A percentile compares a stretch with the other conserved stretches of the same genome.
phyloP scores from a whole-genome alignment of 2,888 invertebrate genomes.

The Charanyca ferruginea region DNA sequence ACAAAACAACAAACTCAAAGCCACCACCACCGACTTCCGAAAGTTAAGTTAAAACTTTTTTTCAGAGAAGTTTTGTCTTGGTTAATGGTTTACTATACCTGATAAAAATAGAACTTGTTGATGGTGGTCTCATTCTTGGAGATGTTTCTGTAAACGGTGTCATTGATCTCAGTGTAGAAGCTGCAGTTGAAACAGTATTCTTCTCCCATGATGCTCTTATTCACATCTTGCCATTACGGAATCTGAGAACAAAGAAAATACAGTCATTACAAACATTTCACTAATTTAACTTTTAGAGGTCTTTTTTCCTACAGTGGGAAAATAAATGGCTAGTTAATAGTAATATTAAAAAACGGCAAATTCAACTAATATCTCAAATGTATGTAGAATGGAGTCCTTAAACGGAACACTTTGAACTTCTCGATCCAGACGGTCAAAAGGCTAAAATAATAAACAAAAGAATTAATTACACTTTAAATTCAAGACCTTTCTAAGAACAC shows the following conservation, averaged over 20 bases:
- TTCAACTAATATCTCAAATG: too few relatives aligned
- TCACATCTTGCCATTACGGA: conserved; percentile 78
- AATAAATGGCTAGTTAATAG: too few relatives aligned
- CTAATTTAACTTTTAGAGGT: too few relatives aligned
- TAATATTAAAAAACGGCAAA: too few relatives aligned
- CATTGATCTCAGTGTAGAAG: conserved; percentile 74
- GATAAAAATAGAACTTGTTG: conserved; percentile 91
- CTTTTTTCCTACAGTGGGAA: too few relatives aligned
- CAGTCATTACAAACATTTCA: not conserved
- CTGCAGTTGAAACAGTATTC: conserved; percentile 80
- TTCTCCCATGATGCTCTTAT: conserved; percentile 78
- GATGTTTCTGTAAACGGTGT: conserved; percentile 70
- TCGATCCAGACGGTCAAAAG: too few relatives aligned
- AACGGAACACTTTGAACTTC: too few relatives aligned
- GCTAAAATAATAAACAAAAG: not conserved
- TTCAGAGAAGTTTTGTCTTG: too few relatives aligned
- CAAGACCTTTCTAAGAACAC: conserved; percentile 7
- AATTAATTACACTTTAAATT: conserved; percentile 5
- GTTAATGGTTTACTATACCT: conserved; percentile 84
- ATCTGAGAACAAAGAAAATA: conserved; percentile 68
- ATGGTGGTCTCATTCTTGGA: conserved; percentile 85
- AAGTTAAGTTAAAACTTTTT: too few relatives aligned
- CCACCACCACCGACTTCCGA: too few relatives aligned
- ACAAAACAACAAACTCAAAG: too few relatives aligned
- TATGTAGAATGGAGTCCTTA: too few relatives aligned